These are phyloP conservation scores for Australoheros facetus DNA, from an alignment of 2,797 vertebrate species.

Conservation along the genomic window DNA sequence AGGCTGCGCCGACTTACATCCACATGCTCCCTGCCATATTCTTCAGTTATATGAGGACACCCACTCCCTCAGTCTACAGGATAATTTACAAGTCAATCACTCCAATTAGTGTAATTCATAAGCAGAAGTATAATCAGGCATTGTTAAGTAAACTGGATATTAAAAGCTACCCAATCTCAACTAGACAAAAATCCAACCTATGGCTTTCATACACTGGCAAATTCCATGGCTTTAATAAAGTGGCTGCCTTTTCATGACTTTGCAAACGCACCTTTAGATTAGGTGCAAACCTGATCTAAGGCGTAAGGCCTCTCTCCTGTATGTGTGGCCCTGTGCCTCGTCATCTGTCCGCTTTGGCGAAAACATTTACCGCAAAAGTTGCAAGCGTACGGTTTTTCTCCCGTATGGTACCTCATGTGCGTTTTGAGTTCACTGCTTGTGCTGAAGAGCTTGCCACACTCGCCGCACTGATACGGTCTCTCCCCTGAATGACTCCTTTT, in stretches of 20 bases:
- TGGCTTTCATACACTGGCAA: no score
- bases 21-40: no score
- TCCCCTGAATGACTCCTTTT: slow-evolving; percentile 48
- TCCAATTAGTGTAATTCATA: no score
- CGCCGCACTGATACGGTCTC: slow-evolving; percentile 29
- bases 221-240: background rate
- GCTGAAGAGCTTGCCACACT: slow-evolving; percentile 47
- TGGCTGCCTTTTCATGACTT: background rate
- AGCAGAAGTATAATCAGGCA: background rate
- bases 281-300: slow-evolving; percentile 37
- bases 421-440: slow-evolving; percentile 36
- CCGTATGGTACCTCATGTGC: slow-evolving; percentile 52
- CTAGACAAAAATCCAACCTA: background rate
- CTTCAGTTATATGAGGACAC: no score
- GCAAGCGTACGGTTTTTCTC: slow-evolving; percentile 37
- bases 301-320: slow-evolving; percentile 28
- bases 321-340: slow-evolving; percentile 31
- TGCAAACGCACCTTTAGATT: slow-evolving; percentile 22
- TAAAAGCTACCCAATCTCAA: background rate
- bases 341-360: slow-evolving; percentile 38
- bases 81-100: no score
- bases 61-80: no score
- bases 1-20: no score
- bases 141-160: background rate
- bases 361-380: slow-evolving; percentile 48